Evolutionary conservation across 2,113 vertebrate species (phyloP).

Genomic region (Corythornis madagascariensis): DNA sequence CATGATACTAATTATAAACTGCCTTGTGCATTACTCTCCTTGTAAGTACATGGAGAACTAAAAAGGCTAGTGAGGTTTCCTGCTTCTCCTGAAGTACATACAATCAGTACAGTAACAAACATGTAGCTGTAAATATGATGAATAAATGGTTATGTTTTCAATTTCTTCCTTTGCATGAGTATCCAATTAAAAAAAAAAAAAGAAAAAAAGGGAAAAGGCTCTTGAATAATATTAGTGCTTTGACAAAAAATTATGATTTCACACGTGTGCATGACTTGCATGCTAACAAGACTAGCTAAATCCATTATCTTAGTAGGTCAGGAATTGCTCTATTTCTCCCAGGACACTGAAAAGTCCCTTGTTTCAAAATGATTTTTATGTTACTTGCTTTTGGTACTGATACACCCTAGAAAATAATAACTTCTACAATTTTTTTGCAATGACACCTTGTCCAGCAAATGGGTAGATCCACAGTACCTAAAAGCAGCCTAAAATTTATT

Average conservation of each 20-base stretch:
- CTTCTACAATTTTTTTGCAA: background rate
- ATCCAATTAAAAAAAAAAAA: background rate
- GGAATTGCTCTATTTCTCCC: background rate
- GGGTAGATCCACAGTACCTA: background rate
- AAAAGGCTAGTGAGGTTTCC: slow-evolving; percentile 3
- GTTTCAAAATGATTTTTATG: background rate
- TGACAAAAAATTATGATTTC: background rate
- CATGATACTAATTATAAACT: slow-evolving; percentile 71
- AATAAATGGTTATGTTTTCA: background rate
- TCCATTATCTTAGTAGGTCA: background rate
- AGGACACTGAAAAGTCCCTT: background rate
- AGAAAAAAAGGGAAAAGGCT: background rate
- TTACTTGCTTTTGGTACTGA: background rate
- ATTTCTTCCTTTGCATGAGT: background rate
- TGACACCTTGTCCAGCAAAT: background rate
- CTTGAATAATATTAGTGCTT: background rate
- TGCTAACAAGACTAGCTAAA: background rate
- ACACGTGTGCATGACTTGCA: background rate
- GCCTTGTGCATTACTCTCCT: background rate
- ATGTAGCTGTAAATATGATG: background rate
- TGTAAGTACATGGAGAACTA: background rate
- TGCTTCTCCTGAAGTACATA: background rate
- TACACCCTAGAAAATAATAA: background rate
- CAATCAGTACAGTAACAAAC: background rate
- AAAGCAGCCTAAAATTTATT: background rate